Evolutionary conservation across 1,140 invertebrate species (phyloP).

Genomic region (Drosophila prosaltans): DNA sequence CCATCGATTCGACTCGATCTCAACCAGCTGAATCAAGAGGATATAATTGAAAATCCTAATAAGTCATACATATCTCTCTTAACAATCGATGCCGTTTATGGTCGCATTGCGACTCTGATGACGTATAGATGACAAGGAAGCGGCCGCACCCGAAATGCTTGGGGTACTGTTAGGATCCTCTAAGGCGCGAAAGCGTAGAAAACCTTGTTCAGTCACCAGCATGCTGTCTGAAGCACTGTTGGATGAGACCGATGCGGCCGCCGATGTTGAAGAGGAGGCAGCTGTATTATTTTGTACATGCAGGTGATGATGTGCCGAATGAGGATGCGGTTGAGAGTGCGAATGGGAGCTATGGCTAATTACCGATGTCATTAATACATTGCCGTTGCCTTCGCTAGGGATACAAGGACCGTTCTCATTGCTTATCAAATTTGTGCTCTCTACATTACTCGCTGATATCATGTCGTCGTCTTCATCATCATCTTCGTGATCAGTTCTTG

Average conservation of each 20-base stretch:
- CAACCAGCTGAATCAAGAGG: constrained; percentile 7
- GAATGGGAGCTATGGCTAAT: constrained; percentile 11
- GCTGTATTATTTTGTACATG: constrained; percentile 47
- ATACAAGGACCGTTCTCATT: constrained; percentile 35
- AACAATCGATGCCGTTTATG: constrained; percentile 45
- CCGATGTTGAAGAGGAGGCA: constrained; percentile 20
- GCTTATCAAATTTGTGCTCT: constrained; percentile 71
- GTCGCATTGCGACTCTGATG: constrained; percentile 50
- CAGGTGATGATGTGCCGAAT: constrained; percentile 26
- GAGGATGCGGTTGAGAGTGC: constrained; percentile 25
- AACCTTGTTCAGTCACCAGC: constrained; percentile 93
- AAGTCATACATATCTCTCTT: constrained; percentile 23
- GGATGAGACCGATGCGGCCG: constrained; percentile 36
- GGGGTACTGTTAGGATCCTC: constrained; percentile 83
- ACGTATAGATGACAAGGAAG: constrained; percentile 31
- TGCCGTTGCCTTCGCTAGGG: constrained; percentile 31
- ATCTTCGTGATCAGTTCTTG: constrained; percentile 11
- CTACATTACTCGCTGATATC: constrained; percentile 66
- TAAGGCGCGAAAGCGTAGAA: constrained; percentile 90
- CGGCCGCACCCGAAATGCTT: constrained; percentile 16
- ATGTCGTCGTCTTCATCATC: constrained; percentile 70
- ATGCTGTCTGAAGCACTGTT: constrained; percentile 85
- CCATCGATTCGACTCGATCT: constrained; percentile 20
- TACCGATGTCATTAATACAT: constrained; percentile 15
- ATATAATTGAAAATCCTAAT: constrained; percentile 1